A percentile compares a stretch with the other conserved stretches of the same genome.
These are phyloP conservation scores for Cantharis lateralis DNA, from an alignment of 2,888 invertebrate genomes.

Conservation along the genomic window DNA sequence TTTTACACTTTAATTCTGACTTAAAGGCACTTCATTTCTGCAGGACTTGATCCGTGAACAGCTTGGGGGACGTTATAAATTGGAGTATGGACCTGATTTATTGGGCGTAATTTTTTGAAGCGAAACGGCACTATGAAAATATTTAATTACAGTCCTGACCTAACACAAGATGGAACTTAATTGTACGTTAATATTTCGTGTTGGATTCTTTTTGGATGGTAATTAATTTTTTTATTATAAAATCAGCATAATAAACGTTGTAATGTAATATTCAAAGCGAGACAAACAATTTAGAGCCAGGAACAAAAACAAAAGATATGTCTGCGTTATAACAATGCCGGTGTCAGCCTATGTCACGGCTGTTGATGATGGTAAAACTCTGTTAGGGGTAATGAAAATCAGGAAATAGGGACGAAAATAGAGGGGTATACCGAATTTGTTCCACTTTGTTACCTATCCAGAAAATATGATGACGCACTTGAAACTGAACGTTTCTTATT, in stretches of 20 bases:
- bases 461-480: slow-evolving; percentile 34
- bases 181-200: background rate
- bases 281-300: slow-evolving; percentile 46
- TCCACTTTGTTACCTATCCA: slow-evolving; percentile 42
- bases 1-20: background rate
- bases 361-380: slow-evolving; percentile 38
- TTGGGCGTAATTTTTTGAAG: background rate
- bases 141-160: background rate
- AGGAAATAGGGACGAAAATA: slow-evolving; percentile 36
- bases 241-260: slow-evolving; percentile 18
- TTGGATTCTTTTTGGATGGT: background rate
- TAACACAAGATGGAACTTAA: background rate
- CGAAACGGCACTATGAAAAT: background rate
- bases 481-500: slow-evolving; percentile 4
- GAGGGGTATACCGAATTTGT: slow-evolving; percentile 35
- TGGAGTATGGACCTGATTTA: background rate
- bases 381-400: slow-evolving; percentile 29
- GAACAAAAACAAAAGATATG: slow-evolving; percentile 46
- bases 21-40: background rate
- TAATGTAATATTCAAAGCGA: slow-evolving; percentile 25
- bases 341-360: slow-evolving; percentile 47
- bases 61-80: background rate
- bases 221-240: background rate
- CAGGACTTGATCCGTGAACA: background rate
- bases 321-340: slow-evolving; percentile 46